Conservation (phyloP, 2,888 invertebrate species). For the Epirrhoe tristata region DNA sequence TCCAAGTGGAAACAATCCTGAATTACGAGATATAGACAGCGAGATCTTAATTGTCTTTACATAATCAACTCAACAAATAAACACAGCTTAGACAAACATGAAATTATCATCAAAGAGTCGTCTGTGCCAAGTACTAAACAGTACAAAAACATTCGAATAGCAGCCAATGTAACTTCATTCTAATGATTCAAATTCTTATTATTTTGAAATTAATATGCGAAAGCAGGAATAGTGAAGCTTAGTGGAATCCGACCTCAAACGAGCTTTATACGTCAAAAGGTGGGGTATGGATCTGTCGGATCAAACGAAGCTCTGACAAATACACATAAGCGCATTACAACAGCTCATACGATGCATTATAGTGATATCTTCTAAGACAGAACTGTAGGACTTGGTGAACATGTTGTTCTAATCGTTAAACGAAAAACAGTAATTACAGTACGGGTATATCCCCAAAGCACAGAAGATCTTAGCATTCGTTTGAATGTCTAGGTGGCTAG, state of each 20-base stretch:
- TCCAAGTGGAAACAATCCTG: conserved; percentile 13
- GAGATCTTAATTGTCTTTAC: conserved; percentile 21
- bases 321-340: not conserved
- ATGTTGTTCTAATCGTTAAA: not conserved
- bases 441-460: too few relatives aligned
- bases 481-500: too few relatives aligned
- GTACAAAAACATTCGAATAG: too few relatives aligned
- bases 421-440: too few relatives aligned
- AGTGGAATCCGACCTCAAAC: conserved; percentile 13
- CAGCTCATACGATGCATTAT: not conserved
- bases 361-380: not conserved
- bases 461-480: too few relatives aligned
- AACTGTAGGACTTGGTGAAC: not conserved
- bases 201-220: conserved; percentile 7
- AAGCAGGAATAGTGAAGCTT: not conserved
- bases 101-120: conserved; percentile 26
- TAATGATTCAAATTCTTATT: not conserved
- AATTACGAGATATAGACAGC: conserved; percentile 1
- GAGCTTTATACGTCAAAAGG: conserved; percentile 14
- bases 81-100: conserved; percentile 24
- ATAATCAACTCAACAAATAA: conserved; percentile 18
- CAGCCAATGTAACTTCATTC: conserved; percentile 5
- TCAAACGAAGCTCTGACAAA: not conserved
- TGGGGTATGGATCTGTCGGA: conserved; percentile 8
- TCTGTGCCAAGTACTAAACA: conserved; percentile 2